Evolutionary conservation across 2,797 vertebrate genomes (phyloP), one percentile per base, ranked within the genome.

Genomic region (Cirrhinus molitorella): DNA sequence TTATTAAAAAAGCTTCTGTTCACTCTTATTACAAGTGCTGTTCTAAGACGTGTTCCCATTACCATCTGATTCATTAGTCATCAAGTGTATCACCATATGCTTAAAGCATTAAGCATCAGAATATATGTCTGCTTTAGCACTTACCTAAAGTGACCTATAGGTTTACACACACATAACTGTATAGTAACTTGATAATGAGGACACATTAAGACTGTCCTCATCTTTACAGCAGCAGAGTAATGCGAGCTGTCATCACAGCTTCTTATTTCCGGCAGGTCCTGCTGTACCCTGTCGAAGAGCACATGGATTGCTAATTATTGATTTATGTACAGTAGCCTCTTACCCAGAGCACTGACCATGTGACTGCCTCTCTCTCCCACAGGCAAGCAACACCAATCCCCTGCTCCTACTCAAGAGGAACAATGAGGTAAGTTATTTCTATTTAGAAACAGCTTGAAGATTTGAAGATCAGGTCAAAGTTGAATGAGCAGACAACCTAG

Each of bases 341-440:
- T 55, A n/a, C 13, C 23, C 57, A 77, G 34, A 63, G 49, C 73
- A 34, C 23, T 89, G 67, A 84, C 19, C 14, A 45, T 88, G 87
- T 85, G 86, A 81, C 76, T 88, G 11, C 76, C 28, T 43, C 67
- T 91, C 88, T 90, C 61, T 88, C 79, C 89, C 88, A 31, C 87
- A 98, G 97, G 96, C 96, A 86, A 95, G 94, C 86, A 96, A 92
- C 61, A 93, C 94, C 81, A 97, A 95, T 91, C 90, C 96, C 71
- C 94, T 95, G 84, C 95, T 97, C 85, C 87, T 96, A 87, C 91
- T 96, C 77, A 98, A 97, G 92, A 96, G 96, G 88, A 97, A 96
- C 93, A 97, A 93, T 4, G 97, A 97, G 96, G 97, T 98, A 95
- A 91, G 93, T 25, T 13, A n/a, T 23, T 23, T 66, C 6, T 57